Conservation (phyloP, 2,797 vertebrate species). For the Peromyscus nudipes region DNA sequence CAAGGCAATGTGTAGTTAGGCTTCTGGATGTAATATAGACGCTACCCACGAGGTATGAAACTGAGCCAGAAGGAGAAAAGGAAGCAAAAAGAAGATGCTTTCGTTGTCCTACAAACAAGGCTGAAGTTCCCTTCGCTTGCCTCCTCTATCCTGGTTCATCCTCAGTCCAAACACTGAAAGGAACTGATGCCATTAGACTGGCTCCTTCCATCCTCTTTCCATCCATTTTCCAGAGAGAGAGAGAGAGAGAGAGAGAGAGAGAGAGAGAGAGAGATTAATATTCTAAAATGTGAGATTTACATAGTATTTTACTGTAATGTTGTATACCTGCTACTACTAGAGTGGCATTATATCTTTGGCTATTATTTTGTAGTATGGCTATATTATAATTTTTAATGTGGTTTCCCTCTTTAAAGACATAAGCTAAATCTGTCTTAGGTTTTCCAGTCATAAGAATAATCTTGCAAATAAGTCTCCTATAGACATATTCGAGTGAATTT, state of each 20-base stretch:
- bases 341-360: not conserved
- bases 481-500: not conserved
- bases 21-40: constrained; percentile 15
- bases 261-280: not conserved
- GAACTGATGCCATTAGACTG: not conserved
- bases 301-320: not conserved
- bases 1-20: not conserved
- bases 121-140: not conserved
- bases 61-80: not conserved
- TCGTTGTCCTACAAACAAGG: not conserved
- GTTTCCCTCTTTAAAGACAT: not conserved
- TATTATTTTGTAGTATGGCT: not conserved
- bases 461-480: not conserved
- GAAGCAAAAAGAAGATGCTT: not conserved
- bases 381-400: not conserved
- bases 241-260: not conserved
- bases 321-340: not conserved
- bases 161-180: not conserved
- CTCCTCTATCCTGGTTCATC: not conserved
- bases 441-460: not conserved
- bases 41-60: not conserved
- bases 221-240: not conserved
- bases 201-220: not conserved
- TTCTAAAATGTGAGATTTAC: not conserved
- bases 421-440: not conserved